Percentiles rank a stretch among this genome's conserved stretches.
phyloP scores from a whole-genome alignment of 2,113 vertebrate species.

The Emberiza fucata region DNA sequence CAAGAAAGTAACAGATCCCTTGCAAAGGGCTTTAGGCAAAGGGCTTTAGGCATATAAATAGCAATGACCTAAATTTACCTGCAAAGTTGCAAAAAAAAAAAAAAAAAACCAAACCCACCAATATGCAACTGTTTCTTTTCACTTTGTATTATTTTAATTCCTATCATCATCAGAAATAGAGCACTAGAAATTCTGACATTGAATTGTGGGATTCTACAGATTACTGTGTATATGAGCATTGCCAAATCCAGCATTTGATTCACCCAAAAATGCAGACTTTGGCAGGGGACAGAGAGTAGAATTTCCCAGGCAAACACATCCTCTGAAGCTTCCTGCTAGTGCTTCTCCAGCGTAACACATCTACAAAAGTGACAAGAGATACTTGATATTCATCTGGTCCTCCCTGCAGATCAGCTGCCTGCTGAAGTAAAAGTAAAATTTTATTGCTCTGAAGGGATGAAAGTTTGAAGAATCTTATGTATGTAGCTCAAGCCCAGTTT shows the following conservation, averaged over 20 bases:
- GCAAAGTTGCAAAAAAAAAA: neutral
- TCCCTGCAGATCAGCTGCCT: neutral
- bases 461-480: neutral
- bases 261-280: neutral
- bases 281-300: neutral
- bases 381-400: neutral
- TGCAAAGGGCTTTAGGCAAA: neutral
- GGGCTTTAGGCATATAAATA: neutral
- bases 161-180: neutral
- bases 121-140: neutral
- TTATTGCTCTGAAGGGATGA: neutral
- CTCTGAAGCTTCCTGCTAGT: neutral
- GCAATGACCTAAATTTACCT: neutral
- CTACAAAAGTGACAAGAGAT: neutral
- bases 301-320: neutral
- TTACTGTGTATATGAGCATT: neutral
- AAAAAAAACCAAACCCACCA: neutral
- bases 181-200: neutral
- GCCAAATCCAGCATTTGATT: neutral
- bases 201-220: neutral
- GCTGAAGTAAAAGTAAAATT: neutral
- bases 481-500: neutral
- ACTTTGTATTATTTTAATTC: neutral
- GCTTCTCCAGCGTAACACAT: neutral
- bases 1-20: neutral